These are phyloP conservation scores for Agrilus planipennis DNA, from an alignment of 1,140 invertebrate species.

Conservation along the genomic window DNA sequence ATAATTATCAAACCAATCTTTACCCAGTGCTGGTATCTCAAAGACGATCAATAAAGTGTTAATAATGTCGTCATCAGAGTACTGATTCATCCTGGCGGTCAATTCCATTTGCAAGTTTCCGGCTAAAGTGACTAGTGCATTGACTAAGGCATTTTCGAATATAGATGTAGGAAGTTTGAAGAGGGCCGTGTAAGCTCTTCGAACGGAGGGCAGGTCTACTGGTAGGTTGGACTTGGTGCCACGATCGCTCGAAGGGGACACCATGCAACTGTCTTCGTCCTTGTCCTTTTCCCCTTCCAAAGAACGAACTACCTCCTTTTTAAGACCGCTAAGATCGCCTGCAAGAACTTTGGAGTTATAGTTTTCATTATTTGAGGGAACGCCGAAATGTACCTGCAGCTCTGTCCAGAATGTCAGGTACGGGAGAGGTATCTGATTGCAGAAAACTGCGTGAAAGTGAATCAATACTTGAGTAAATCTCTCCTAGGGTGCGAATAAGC, in stretches of 20 bases:
- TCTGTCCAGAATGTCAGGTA: slow-evolving; percentile 9
- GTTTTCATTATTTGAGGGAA: not conserved
- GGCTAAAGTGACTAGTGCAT: slow-evolving; percentile 61
- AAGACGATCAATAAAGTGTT: slow-evolving; percentile 81
- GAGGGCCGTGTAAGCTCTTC: slow-evolving; percentile 50
- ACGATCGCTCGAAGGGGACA: slow-evolving; percentile 14
- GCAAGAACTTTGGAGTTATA: slow-evolving; percentile 7
- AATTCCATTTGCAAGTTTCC: slow-evolving; percentile 64
- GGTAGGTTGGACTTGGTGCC: slow-evolving; percentile 4
- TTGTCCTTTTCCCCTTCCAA: slow-evolving; percentile 73
- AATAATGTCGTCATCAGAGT: slow-evolving; percentile 42
- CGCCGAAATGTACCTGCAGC: slow-evolving; percentile 5
- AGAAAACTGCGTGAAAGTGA: slow-evolving; percentile 58
- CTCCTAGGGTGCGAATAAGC: slow-evolving; percentile 54
- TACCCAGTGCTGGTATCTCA: slow-evolving; percentile 72
- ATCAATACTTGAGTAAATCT: slow-evolving; percentile 61
- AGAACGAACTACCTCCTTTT: slow-evolving; percentile 55
- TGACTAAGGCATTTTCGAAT: slow-evolving; percentile 65
- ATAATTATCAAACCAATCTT: slow-evolving; percentile 6
- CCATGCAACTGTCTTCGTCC: slow-evolving; percentile 57
- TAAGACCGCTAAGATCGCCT: slow-evolving; percentile 35
- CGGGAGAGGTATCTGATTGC: slow-evolving; percentile 23
- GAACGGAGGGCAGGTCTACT: slow-evolving; percentile 46
- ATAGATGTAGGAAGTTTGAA: slow-evolving; percentile 34
- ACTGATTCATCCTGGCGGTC: slow-evolving; percentile 40